Percentiles rank a stretch among this genome's conserved stretches.
Evolutionary conservation across 2,113 vertebrate species (phyloP).

Genomic region (Cinclus mexicanus): DNA sequence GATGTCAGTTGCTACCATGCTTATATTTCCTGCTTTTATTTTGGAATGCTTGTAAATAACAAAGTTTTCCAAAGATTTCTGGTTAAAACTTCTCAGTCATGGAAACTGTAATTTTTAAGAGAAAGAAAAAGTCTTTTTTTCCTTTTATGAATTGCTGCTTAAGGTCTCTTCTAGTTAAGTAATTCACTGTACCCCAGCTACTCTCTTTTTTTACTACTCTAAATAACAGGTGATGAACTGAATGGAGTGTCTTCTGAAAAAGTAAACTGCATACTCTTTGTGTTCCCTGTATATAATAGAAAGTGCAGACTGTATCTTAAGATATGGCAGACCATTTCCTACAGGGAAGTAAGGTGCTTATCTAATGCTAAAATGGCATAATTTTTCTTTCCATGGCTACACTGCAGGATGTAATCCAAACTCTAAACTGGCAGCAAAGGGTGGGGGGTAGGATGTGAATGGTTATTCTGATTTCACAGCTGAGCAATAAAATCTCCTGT

Average conservation of each 20-base stretch:
- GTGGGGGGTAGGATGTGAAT: neutral
- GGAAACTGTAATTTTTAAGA: neutral
- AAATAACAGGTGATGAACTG: neutral
- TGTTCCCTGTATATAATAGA: neutral
- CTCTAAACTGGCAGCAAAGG: neutral
- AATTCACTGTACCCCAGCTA: neutral
- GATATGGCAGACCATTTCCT: neutral
- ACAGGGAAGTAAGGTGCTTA: neutral
- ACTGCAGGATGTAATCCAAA: neutral
- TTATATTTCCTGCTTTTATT: neutral
- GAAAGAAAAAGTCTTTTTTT: neutral
- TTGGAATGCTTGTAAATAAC: neutral
- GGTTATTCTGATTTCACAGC: conserved; percentile 42
- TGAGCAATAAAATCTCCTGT: conserved; percentile 40
- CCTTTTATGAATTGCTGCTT: neutral
- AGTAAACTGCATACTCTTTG: neutral
- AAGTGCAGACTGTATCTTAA: neutral
- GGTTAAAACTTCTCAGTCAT: neutral
- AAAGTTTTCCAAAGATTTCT: neutral
- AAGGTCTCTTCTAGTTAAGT: neutral
- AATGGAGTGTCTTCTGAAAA: neutral
- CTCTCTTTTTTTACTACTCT: neutral
- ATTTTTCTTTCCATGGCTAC: neutral
- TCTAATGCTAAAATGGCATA: neutral
- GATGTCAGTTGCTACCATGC: neutral